Conservation (phyloP, 1,140 invertebrate genomes). For the Thereuonema tuberculata region DNA sequence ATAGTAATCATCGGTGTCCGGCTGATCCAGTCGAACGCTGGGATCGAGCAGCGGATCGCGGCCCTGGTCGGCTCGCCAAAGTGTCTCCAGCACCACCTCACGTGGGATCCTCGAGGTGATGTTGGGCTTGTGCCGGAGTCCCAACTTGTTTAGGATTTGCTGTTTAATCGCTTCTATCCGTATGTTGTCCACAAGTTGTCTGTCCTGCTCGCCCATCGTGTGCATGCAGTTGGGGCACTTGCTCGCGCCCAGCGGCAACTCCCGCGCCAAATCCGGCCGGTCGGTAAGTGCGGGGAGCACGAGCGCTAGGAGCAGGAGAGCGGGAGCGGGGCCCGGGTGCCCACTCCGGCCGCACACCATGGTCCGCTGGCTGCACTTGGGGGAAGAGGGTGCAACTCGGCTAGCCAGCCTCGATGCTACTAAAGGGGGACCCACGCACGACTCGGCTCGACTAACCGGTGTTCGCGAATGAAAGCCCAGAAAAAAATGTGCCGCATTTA, state of each 20-base stretch:
- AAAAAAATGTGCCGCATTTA: too few relatives aligned
- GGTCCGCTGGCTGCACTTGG: too few relatives aligned
- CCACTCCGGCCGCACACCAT: too few relatives aligned
- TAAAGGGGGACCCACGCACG: too few relatives aligned
- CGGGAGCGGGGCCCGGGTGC: too few relatives aligned
- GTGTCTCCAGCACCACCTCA: constrained; percentile 51
- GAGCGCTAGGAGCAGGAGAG: constrained; percentile 7
- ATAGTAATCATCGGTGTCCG: constrained; percentile 52
- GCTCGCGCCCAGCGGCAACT: too few relatives aligned
- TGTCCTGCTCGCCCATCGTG: constrained; percentile 15
- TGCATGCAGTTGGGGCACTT: constrained; percentile 18
- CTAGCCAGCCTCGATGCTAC: too few relatives aligned
- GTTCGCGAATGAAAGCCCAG: too few relatives aligned
- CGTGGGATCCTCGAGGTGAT: constrained; percentile 46
- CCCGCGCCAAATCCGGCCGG: too few relatives aligned
- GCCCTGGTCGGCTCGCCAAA: constrained; percentile 44
- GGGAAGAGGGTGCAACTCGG: too few relatives aligned
- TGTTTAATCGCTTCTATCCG: constrained; percentile 58
- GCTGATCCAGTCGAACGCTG: constrained; percentile 13
- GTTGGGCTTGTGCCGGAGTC: constrained; percentile 49
- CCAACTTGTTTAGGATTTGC: constrained; percentile 58
- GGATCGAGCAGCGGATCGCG: constrained; percentile 21
- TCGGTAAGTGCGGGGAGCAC: constrained; percentile 10
- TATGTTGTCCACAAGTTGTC: constrained; percentile 35
- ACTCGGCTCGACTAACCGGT: too few relatives aligned